Base-by-base conservation (phyloP, 1,140 invertebrate genomes). In the Drosophila persimilis region DNA sequence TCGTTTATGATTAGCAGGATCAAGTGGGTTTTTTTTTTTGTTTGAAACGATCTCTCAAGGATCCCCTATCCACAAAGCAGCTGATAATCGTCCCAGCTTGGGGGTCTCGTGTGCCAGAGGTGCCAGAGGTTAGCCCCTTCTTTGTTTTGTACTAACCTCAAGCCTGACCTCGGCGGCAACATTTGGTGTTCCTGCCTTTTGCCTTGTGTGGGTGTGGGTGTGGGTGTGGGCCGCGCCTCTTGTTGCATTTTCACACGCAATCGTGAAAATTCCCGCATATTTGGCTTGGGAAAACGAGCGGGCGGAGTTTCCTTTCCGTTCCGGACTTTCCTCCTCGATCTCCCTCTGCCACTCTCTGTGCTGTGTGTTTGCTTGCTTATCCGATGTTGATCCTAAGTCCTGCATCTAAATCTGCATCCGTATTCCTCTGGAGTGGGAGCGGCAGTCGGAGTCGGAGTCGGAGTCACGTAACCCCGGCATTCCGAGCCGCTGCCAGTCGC, bases 231-330 rank as follows among this genome's bases (percentile, higher is more conserved):
- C 59, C 71, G 63, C 66, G 71, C 53, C 44, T 72, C 47, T 47
- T 43, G 62, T 74, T 78, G 77, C 59, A 73, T 79, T 79, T 69
- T 74, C 77, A 74, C 77, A 79, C 77, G 76, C 77, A 79, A 79
- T 73, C 48, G 52, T 26, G 39, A 55, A 58, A 74, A 57, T 79
- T 75, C 56, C 73, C 72, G 46, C 71, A 73, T 58, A 51, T 41
- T 26, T 70, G 8, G 45, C 24, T 35, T 50, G 53, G 53, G n/a
- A 74, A 65, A 72, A 64, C 26, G 29, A 13, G 2, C 1, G 2
- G 15, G 43, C 43, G 72, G 72, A 75, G 67, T 75, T 74, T 60
- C 53, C 74, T 31, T 64, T 11, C 35, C 35, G n/a, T 29, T 2
- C 0, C 35, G 65, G 63, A 56, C 50, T 67, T 69, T 69, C 63